Evolutionary conservation across 2,888 invertebrate species (phyloP).

Genomic region (Eristalis tenax): DNA sequence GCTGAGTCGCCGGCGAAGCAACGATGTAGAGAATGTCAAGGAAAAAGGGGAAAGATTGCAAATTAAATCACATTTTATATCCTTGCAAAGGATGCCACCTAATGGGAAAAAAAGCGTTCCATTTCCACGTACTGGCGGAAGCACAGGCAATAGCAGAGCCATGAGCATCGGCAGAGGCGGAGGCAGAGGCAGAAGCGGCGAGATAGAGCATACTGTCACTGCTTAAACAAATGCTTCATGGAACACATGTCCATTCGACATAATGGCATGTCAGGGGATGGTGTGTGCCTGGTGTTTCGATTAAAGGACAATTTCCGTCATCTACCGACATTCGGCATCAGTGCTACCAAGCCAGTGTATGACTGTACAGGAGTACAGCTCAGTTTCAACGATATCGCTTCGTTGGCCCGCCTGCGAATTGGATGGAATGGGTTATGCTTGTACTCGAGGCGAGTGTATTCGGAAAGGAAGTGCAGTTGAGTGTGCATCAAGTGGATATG

Average conservation of each 20-base stretch:
- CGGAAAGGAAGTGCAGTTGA: constrained; percentile 39
- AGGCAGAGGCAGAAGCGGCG: neutral
- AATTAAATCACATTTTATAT: constrained; percentile 70
- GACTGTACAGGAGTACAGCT: constrained; percentile 8
- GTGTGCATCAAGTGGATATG: constrained; percentile 58
- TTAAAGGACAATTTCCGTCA: constrained; percentile 52
- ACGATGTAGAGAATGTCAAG: constrained; percentile 22
- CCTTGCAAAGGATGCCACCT: constrained; percentile 60
- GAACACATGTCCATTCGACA: constrained; percentile 58
- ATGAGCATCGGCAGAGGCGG: no score
- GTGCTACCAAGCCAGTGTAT: constrained; percentile 7
- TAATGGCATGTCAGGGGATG: constrained; percentile 27
- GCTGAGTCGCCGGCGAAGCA: neutral
- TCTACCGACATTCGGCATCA: constrained; percentile 14
- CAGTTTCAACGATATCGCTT: constrained; percentile 45
- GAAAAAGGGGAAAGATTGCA: constrained; percentile 46
- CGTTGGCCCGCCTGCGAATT: constrained; percentile 35
- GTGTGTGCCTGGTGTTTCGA: constrained; percentile 56
- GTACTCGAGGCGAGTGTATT: neutral
- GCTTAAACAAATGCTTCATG: constrained; percentile 48
- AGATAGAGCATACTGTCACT: constrained; percentile 19
- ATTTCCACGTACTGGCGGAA: constrained; percentile 4
- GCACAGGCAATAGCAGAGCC: neutral
- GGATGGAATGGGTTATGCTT: constrained; percentile 5
- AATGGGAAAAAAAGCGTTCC: constrained; percentile 58